Evolutionary conservation across 2,797 vertebrate genomes (phyloP).

Genomic region (Liparis tanakae): DNA sequence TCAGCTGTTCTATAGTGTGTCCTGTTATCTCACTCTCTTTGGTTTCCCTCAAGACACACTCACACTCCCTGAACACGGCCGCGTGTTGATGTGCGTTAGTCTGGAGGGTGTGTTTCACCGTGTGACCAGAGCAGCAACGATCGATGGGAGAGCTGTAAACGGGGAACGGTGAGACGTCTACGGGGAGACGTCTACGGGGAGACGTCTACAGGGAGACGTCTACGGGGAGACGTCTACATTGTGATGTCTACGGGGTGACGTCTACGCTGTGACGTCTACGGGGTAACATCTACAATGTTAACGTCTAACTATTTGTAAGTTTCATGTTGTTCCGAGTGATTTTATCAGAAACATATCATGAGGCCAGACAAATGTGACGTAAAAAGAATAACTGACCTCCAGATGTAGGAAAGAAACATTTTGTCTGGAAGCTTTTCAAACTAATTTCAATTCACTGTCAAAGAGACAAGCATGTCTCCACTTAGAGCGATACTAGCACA

Average conservation of each 20-base stretch:
- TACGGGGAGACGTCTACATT: no score
- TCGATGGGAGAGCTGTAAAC: background rate
- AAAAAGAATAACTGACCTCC: background rate
- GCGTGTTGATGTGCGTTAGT: conserved; percentile 41
- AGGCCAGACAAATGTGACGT: background rate
- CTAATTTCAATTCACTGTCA: background rate
- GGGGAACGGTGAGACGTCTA: no score
- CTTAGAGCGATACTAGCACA: background rate
- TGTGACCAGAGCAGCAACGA: conserved; percentile 16
- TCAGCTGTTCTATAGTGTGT: conserved; percentile 11
- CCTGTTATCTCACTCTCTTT: conserved; percentile 47
- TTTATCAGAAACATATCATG: background rate
- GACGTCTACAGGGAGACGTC: no score
- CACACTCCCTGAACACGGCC: conserved; percentile 45
- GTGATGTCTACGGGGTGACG: background rate
- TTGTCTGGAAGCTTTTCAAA: background rate
- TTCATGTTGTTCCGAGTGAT: background rate
- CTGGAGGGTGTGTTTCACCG: conserved; percentile 2
- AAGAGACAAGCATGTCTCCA: background rate
- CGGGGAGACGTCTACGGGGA: no score
- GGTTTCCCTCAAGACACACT: conserved; percentile 56
- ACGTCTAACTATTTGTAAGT: background rate
- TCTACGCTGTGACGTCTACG: background rate
- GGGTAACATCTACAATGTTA: background rate
- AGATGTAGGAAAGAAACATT: background rate